A percentile compares a stretch with the other conserved stretches of the same genome.
These are phyloP conservation scores for Ethmia dodecea DNA, from an alignment of 2,888 invertebrate genomes.

Conservation along the genomic window DNA sequence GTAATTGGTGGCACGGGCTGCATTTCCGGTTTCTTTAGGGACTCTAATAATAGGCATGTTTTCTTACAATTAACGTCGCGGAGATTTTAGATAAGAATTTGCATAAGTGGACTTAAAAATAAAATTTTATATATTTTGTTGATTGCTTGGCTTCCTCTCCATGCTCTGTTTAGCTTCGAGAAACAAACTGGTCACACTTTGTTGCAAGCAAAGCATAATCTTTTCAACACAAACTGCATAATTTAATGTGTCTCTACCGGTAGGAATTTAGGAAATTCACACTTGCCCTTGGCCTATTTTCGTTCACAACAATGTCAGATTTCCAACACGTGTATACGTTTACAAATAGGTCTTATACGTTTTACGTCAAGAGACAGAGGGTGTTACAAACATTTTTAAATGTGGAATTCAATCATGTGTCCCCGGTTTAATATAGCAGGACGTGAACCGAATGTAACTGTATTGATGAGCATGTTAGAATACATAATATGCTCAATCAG, in stretches of 20 bases:
- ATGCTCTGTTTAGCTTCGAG: too few relatives aligned
- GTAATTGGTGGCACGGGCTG: slow-evolving; percentile 69
- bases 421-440: slow-evolving; percentile 8
- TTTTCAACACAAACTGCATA: too few relatives aligned
- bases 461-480: slow-evolving; percentile 33
- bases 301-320: slow-evolving; percentile 34
- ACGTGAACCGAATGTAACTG: slow-evolving; percentile 51
- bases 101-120: too few relatives aligned
- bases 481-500: slow-evolving; percentile 39
- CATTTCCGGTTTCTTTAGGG: slow-evolving; percentile 55
- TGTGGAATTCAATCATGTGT: slow-evolving; percentile 24
- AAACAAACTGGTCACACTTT: too few relatives aligned
- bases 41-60: slow-evolving; percentile 25
- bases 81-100: too few relatives aligned
- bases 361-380: slow-evolving; percentile 27
- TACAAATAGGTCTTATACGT: slow-evolving; percentile 26
- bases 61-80: too few relatives aligned
- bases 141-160: too few relatives aligned
- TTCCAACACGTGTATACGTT: slow-evolving; percentile 34
- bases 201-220: too few relatives aligned
- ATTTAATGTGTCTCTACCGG: neutral
- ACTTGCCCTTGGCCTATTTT: slow-evolving; percentile 38
- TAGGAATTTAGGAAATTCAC: slow-evolving; percentile 23
- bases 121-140: too few relatives aligned
- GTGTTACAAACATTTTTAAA: neutral